Evolutionary conservation across 2,888 invertebrate genomes (phyloP), one percentile per base, ranked within the genome.

Genomic region (Himalopsyche kuldschensis): DNA sequence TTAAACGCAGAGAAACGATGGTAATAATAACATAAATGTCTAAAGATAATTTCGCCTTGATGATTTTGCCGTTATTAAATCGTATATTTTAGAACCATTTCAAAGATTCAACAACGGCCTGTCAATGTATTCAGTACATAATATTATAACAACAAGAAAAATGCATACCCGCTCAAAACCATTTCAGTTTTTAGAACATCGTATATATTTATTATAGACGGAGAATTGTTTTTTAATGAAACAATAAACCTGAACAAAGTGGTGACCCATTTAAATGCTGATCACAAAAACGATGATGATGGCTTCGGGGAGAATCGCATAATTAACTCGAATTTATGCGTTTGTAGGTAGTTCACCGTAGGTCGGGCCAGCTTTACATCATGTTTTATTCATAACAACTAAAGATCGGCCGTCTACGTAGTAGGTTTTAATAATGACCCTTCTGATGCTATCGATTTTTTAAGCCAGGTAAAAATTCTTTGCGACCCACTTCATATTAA

Each of bases 271-370:
- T 30, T 24, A 69, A 69, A 30, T 69, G 24, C 24, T 69, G 24
- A 8, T 24, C 30, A 69, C 69, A 24, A 30, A 24, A 69, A 24
- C 30, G 69, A 30, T 32, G 32, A 27, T 75, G 32, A 6, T 75
- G 32, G n/a, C 24, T 17, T 17, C 17, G 27, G 27, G n/a, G 78
- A 78, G 24, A 78, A 78, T 78, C 48, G 78, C 31, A 78, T 78
- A 78, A 78, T 78, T 78, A 78, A 47, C 78, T 24, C 17, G 17
- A 31, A 78, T 78, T 78, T 78, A 47, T 47, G 78, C 78, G 15
- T 78, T 30, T 48, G 48, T 78, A 27, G 24, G 78, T 20, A n/a
- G 20, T 41, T 15, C 31, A 3, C 78, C 10, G 78, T 41, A 27
- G 41, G 41, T 78, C 78, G 78, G 6, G 27, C 24, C 24, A 27